phyloP scores from a whole-genome alignment of 2,888 invertebrate species.

The Octonoba sinensis region DNA sequence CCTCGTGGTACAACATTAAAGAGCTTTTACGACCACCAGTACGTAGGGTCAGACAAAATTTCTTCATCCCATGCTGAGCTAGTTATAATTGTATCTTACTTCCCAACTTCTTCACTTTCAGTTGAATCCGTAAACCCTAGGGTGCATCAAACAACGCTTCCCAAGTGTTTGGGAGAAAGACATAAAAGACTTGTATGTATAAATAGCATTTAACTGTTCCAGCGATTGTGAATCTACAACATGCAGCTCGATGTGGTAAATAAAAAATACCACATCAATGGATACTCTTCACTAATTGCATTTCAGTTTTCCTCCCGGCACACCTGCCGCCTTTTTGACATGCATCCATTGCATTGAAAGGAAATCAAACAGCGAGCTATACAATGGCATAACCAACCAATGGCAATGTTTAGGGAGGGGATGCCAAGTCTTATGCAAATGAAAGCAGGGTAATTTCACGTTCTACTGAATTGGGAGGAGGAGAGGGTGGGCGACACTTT shows the following conservation, averaged over 20 bases:
- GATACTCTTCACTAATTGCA: not conserved
- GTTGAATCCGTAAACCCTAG: constrained; percentile 37
- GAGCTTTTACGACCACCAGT: constrained; percentile 2
- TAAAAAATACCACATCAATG: not conserved
- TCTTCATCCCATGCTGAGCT: constrained; percentile 6
- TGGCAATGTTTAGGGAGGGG: not conserved
- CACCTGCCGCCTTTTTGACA: too few relatives aligned
- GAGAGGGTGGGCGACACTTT: too few relatives aligned
- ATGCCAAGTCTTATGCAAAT: not conserved
- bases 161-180: too few relatives aligned
- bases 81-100: constrained; percentile 15
- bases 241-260: not conserved
- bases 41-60: not conserved
- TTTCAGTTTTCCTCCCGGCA: not conserved
- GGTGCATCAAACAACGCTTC: not conserved
- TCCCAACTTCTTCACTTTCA: constrained; percentile 1
- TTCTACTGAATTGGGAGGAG: not conserved
- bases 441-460: not conserved
- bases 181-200: too few relatives aligned
- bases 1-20: constrained; percentile 8
- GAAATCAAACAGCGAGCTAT: too few relatives aligned
- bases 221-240: not conserved
- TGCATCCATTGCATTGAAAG: too few relatives aligned
- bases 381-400: too few relatives aligned
- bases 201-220: constrained; percentile 1